These are phyloP conservation scores for Antechinus stuartii DNA, from an alignment of 2,113 vertebrate genomes.

Conservation along the genomic window DNA sequence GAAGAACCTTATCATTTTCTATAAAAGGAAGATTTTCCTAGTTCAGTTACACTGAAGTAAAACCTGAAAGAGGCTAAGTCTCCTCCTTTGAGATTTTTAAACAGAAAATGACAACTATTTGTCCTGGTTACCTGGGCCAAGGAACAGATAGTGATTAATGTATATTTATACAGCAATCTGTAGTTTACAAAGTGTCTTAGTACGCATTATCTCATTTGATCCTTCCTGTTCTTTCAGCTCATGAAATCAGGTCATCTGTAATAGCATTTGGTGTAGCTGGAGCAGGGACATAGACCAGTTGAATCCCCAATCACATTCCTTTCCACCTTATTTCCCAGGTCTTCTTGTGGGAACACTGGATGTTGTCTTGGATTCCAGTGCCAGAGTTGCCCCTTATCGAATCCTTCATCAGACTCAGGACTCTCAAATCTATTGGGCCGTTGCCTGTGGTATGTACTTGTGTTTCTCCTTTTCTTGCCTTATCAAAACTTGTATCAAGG, in stretches of 20 bases:
- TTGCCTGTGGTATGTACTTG: constrained; percentile 92
- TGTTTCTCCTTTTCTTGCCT: not conserved
- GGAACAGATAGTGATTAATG: not conserved
- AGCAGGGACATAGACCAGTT: not conserved
- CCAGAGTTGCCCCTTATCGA: constrained; percentile 95
- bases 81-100: not conserved
- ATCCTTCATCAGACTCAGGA: constrained; percentile 98
- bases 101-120: not conserved
- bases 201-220: not conserved
- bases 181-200: not conserved
- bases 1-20: not conserved
- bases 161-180: not conserved
- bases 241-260: not conserved
- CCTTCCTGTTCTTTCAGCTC: not conserved
- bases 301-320: not conserved
- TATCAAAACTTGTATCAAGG: not conserved
- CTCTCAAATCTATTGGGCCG: constrained; percentile 96
- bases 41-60: not conserved
- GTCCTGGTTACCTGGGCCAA: not conserved
- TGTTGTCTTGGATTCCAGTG: constrained; percentile 97
- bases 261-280: not conserved
- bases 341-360: constrained; percentile 97
- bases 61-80: not conserved
- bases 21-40: not conserved
- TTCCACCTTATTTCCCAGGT: constrained; percentile 83